Evolutionary conservation across 2,888 invertebrate genomes (phyloP), one percentile per base, ranked within the genome.

Genomic region (Rhorus exstirpatorius): DNA sequence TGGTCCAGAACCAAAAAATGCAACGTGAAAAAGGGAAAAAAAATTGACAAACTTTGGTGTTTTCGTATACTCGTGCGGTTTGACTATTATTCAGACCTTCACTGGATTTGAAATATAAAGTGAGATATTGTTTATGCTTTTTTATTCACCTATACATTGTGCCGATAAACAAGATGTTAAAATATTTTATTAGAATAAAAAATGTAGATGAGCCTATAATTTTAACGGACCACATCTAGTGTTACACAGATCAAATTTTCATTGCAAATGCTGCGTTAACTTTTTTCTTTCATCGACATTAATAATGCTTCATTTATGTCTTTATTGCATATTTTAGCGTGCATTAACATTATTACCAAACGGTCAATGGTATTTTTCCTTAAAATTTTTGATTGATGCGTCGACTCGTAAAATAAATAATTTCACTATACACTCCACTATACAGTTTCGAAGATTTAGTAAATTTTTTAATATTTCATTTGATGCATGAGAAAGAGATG

Each of bases 181-280:
- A 63, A 24, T 10, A n/a, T 24, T 63, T 24, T 63, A 24, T 14
- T 17, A n/a, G 24, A 49, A 1, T n/a, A 35, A 19, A 51, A 24
- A 46, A 65, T 14, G 12, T 35, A 46, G 1, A 14, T 26, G 12
- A 14, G 14, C 7, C n/a, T 26, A 10, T 14, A 44, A 14, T 24
- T 24, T 24, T 26, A 14, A 38, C 26, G 63, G 14, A 26, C 63
- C 44, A 26, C 26, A 17, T 46, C 44, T 61, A 41, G 38, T 24
- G 61, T 17, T 26, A 3, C 19, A 65, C n/a, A 7, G 24, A 41
- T 53, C 53, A 41, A 70, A 41, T 70, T 70, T 70, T 70, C 24
- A 41, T 70, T 53, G 38, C 35, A 21, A 35, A 60, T 17, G 24
- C 38, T 53, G 24, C n/a, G n/a, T 53, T 70, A 55, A 63, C 14